Evolutionary conservation across 2,113 vertebrate species (phyloP).

Genomic region (Lampris incognitus): DNA sequence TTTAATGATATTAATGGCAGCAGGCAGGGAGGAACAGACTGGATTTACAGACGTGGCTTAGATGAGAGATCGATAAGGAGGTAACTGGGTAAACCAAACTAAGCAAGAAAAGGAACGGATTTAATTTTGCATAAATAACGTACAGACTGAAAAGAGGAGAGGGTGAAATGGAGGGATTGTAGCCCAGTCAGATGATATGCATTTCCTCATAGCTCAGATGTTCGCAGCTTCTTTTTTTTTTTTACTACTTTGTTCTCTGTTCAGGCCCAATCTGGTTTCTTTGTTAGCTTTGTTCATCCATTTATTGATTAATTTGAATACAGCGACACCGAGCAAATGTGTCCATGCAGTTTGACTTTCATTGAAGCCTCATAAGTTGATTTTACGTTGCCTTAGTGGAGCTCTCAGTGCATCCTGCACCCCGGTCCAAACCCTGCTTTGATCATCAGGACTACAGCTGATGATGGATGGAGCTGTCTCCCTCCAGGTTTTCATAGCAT

Average conservation of each 20-base stretch:
- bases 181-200: conserved; percentile 12
- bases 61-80: conserved; percentile 78
- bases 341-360: conserved; percentile 44
- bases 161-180: conserved; percentile 18
- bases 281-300: conserved; percentile 26
- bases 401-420: conserved; percentile 52
- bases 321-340: conserved; percentile 16
- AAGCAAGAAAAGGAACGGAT: conserved; percentile 74
- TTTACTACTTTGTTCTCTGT: background rate
- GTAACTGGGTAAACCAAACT: conserved; percentile 74
- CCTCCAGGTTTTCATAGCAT: conserved; percentile 72
- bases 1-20: conserved; percentile 64
- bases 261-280: conserved; percentile 20
- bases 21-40: conserved; percentile 47
- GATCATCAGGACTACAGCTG: conserved; percentile 68
- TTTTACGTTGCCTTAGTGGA: conserved; percentile 57
- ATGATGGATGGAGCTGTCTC: conserved; percentile 79
- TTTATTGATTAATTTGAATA: conserved; percentile 34
- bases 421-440: conserved; percentile 63
- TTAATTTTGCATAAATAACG: conserved; percentile 84
- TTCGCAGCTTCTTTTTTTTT: background rate
- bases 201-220: conserved; percentile 32
- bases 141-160: conserved; percentile 49
- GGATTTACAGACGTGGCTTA: conserved; percentile 76
- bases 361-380: conserved; percentile 50